phyloP scores from a whole-genome alignment of 2,888 invertebrate species.

The Brachypalpus laphriformis region DNA sequence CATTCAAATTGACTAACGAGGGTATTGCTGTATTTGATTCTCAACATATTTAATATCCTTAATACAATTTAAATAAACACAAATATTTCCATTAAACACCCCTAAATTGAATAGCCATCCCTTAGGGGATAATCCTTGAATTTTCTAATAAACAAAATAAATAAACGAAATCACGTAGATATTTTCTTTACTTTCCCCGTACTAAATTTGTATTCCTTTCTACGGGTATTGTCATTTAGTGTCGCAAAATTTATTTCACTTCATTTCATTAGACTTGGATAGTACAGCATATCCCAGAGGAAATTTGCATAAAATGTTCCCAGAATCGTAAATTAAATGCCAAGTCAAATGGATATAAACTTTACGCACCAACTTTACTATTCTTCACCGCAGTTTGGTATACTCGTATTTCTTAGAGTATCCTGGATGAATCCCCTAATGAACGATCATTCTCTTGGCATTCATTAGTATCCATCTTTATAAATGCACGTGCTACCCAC shows the following conservation, averaged over 20 bases:
- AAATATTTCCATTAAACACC: too few relatives aligned
- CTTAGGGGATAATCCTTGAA: too few relatives aligned
- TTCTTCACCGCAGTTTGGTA: neutral
- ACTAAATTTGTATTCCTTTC: neutral
- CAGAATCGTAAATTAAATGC: slow-evolving; percentile 9
- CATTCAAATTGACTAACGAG: too few relatives aligned
- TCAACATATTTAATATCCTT: too few relatives aligned
- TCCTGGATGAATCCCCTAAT: neutral
- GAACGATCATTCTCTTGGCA: neutral
- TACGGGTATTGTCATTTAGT: neutral
- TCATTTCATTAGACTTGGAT: neutral
- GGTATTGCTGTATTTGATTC: too few relatives aligned
- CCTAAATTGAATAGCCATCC: too few relatives aligned
- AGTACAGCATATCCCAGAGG: slow-evolving; percentile 1
- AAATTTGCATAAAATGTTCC: slow-evolving; percentile 17
- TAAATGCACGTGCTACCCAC: neutral
- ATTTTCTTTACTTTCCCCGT: neutral
- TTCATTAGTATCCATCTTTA: neutral
- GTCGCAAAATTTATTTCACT: neutral
- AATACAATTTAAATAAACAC: too few relatives aligned
- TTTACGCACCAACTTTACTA: neutral
- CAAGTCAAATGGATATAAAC: neutral
- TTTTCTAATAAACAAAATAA: too few relatives aligned
- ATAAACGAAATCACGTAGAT: too few relatives aligned
- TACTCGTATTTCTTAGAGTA: neutral